These are phyloP conservation scores for Zoanthus sociatus DNA, from an alignment of 92 coral and sea anemone genomes.

Conservation along the genomic window DNA sequence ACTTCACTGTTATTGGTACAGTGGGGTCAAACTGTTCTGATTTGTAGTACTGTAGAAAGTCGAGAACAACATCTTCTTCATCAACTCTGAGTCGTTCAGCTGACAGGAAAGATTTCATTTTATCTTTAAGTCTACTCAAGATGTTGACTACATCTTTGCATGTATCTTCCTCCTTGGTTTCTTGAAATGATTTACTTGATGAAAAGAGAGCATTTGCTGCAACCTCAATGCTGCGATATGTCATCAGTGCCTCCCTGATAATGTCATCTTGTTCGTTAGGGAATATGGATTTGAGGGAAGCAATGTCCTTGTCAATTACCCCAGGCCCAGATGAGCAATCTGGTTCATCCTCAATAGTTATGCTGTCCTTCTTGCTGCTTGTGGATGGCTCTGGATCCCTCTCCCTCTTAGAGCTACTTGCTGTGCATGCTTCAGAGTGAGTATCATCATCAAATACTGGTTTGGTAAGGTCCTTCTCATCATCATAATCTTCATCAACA, in stretches of 20 bases:
- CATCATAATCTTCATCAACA: background rate
- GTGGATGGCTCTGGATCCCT: too few relatives aligned
- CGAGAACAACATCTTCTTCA: background rate
- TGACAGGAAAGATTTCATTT: too few relatives aligned
- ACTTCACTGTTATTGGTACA: slow-evolving; percentile 21
- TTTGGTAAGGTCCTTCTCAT: background rate
- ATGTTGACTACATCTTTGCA: too few relatives aligned
- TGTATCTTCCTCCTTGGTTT: too few relatives aligned
- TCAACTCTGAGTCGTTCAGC: too few relatives aligned
- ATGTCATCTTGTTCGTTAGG: background rate
- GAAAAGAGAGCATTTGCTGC: slow-evolving; percentile 10
- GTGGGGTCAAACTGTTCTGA: slow-evolving; percentile 41
- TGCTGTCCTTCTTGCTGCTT: background rate
- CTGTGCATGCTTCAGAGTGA: background rate
- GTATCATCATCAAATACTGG: background rate
- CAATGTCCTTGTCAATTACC: too few relatives aligned
- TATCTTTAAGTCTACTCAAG: too few relatives aligned
- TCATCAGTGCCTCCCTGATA: background rate
- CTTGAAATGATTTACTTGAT: background rate
- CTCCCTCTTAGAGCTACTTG: background rate
- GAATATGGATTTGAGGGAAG: background rate
- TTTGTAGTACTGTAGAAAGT: slow-evolving; percentile 1
- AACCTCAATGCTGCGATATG: background rate
- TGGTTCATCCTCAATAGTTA: background rate
- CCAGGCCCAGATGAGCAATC: background rate